Base-by-base conservation (phyloP, 2,797 vertebrate species). In the Schizothorax lantsangensis region DNA sequence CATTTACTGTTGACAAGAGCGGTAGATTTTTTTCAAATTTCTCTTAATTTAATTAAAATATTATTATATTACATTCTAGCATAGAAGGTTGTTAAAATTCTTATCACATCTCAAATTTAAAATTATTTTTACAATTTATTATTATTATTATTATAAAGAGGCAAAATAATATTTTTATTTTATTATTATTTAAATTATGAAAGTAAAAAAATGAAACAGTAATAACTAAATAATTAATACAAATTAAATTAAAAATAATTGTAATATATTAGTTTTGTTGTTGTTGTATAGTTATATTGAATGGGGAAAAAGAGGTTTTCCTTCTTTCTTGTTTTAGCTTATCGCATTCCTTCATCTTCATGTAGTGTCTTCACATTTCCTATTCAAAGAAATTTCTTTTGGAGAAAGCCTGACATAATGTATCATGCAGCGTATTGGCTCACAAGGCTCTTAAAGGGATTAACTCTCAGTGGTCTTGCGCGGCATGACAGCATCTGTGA, bases 371-470 rank as follows among this genome's bases (percentile, higher is more conserved):
- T 45, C 40, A 26, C 12, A 45, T 45, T n/a, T 81, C n/a, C n/a
- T 64, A 40, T 8, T 81, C 83, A 89, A 84, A 79, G 81, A 52
- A 47, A 74, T 88, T 83, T 89, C 52, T 87, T 79, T 90, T 75
- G 23, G 11, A 72, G 40, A 43, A 86, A 64, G 40, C 64, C 38
- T 83, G 40, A 71, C 85, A 86, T 88, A 79, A 88, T 38, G 45
- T 80, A 57, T 84, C 68, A 85, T 68, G 86, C 90, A 89, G 90
- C 71, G 88, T 83, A 84, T 88, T 92, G 92, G 90, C 87, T 86
- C 30, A 19, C 30, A 68, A 89, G 84, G 88, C 89, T 87, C 77
- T 90, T 88, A 86, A 84, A 87, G 89, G 91, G 93, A 95, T 93
- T 93, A 93, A 88, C 88, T 69, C 88, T 83, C 91, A 6, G 85